phyloP scores from a whole-genome alignment of 2,797 vertebrate species.

The Pteropus rufus region DNA sequence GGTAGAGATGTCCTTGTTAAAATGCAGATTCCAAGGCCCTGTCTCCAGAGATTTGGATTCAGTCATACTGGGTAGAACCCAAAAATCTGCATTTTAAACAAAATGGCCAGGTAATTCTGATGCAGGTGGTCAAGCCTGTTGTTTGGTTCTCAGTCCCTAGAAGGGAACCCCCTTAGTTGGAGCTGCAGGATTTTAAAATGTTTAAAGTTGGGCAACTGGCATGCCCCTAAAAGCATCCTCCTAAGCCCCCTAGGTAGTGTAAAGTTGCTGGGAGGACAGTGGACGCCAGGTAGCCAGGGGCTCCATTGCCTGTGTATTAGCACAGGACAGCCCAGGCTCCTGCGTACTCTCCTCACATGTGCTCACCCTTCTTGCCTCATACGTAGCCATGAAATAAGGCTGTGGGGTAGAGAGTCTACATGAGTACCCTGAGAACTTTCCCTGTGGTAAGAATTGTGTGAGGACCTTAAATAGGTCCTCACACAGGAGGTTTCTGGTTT shows the following conservation, averaged over 20 bases:
- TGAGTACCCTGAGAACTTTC: not conserved
- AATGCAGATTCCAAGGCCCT: not conserved
- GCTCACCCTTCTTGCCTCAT: not conserved
- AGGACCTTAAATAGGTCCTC: not conserved
- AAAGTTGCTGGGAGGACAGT: not conserved
- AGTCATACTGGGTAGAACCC: not conserved
- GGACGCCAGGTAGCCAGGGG: not conserved
- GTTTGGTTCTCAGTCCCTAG: not conserved
- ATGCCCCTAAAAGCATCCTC: not conserved
- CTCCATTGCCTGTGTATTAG: not conserved
- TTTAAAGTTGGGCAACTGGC: not conserved
- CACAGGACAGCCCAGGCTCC: not conserved
- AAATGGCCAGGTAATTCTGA: not conserved
- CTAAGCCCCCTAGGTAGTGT: not conserved
- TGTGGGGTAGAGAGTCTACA: not conserved
- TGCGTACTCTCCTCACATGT: not conserved
- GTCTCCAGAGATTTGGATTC: not conserved
- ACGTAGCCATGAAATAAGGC: not conserved
- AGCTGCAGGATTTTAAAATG: not conserved
- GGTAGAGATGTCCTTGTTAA: not conserved
- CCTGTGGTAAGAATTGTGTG: not conserved
- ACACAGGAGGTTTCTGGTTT: not conserved
- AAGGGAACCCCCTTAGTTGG: not conserved
- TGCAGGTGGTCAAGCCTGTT: not conserved
- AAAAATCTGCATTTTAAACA: not conserved